Percentiles rank a stretch among this genome's conserved stretches.
Evolutionary conservation across 2,888 invertebrate species (phyloP).

Genomic region (Drosophila monieri): DNA sequence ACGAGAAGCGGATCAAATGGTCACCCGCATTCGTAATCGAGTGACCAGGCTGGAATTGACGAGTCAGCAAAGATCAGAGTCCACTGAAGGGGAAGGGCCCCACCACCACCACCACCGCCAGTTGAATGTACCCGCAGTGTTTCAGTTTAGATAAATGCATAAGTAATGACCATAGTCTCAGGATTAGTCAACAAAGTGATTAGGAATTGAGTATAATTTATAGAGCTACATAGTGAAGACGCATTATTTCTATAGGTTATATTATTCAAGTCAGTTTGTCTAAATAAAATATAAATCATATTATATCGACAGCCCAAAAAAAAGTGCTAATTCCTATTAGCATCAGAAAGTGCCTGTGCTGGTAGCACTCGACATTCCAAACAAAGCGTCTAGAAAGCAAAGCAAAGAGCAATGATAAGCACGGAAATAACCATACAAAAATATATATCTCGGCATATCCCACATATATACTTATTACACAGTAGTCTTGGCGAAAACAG

Average conservation of each 20-base stretch:
- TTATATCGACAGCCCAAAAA: background rate
- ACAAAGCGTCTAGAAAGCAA: constrained; percentile 28
- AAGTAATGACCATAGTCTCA: background rate
- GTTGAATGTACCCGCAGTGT: constrained; percentile 66
- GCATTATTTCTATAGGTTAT: background rate
- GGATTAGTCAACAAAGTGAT: background rate
- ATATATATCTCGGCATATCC: constrained; percentile 5
- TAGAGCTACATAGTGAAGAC: background rate
- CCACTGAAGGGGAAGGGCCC: constrained; percentile 36
- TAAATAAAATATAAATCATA: background rate
- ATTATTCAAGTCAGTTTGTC: constrained; percentile 6
- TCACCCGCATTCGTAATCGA: constrained; percentile 71
- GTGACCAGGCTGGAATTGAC: constrained; percentile 15
- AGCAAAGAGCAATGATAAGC: constrained; percentile 47
- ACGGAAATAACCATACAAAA: constrained; percentile 17
- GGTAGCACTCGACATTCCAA: constrained; percentile 5
- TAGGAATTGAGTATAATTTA: background rate
- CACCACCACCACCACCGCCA: constrained; percentile 13
- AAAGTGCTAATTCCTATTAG: constrained; percentile 57
- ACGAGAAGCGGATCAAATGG: constrained; percentile 54
- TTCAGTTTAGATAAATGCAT: constrained; percentile 1
- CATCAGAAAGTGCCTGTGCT: constrained; percentile 16
- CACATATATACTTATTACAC: constrained; percentile 6
- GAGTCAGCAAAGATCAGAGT: constrained; percentile 70
- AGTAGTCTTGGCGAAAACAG: constrained; percentile 9